A percentile compares a stretch with the other conserved stretches of the same genome.
Conservation (phyloP, 1,140 invertebrate species). For the Brachystomella parvula region DNA sequence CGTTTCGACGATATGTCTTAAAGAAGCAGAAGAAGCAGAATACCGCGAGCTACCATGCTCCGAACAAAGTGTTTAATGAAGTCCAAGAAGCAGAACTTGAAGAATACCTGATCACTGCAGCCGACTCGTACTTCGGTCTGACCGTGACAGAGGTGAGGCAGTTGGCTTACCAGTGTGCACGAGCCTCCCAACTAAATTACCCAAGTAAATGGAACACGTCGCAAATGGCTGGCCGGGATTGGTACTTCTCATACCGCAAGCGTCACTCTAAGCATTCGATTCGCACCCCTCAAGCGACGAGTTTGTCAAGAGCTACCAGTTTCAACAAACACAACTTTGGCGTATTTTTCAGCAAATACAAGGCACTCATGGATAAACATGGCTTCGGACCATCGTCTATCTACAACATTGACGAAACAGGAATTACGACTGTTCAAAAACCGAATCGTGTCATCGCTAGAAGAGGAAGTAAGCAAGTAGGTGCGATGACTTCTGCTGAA, state of each 20-base stretch:
- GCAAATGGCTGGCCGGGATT: constrained; percentile 44
- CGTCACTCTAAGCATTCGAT: constrained; percentile 44
- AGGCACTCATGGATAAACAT: constrained; percentile 40
- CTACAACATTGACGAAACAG: constrained; percentile 47
- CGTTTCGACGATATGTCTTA: too few relatives aligned
- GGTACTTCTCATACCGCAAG: constrained; percentile 45
- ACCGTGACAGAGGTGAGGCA: constrained; percentile 41
- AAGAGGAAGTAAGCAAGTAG: constrained; percentile 43
- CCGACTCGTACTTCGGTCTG: constrained; percentile 42
- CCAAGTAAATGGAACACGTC: constrained; percentile 41
- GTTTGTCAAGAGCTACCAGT: constrained; percentile 45
- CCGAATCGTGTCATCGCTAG: constrained; percentile 42
- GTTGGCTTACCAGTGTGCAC: constrained; percentile 42
- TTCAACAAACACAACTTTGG: constrained; percentile 47
- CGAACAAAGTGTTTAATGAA: neutral
- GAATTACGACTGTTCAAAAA: constrained; percentile 46
- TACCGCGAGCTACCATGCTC: neutral
- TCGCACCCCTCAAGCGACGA: constrained; percentile 44
- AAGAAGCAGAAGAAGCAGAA: too few relatives aligned
- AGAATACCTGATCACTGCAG: constrained; percentile 39
- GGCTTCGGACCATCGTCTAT: constrained; percentile 42
- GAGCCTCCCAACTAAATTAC: constrained; percentile 39
- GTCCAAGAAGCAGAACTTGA: constrained; percentile 26
- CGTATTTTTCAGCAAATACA: constrained; percentile 42
- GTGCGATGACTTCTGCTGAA: constrained; percentile 42